Evolutionary conservation across 2,113 vertebrate genomes (phyloP).

Genomic region (Grammomys dolichurus): DNA sequence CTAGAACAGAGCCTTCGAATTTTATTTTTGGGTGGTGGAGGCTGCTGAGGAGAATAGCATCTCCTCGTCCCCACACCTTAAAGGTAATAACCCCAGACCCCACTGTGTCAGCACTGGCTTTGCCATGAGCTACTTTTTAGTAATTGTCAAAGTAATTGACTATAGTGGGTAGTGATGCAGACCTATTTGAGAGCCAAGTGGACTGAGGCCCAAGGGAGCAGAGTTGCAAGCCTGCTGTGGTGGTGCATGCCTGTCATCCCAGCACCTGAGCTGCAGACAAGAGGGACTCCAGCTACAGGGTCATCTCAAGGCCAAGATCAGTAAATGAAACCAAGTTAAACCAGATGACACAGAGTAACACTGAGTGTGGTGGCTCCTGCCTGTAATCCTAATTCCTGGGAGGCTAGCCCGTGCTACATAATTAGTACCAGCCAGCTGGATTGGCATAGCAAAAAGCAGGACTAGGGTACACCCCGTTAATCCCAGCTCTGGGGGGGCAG

Average conservation of each 20-base stretch:
- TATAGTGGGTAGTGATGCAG: neutral
- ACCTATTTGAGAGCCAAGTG: neutral
- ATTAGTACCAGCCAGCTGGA: neutral
- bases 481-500: neutral
- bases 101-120: neutral
- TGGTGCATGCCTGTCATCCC: neutral
- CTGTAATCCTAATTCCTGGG: neutral
- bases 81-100: neutral
- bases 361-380: too few species aligned
- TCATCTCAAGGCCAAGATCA: neutral
- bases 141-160: neutral
- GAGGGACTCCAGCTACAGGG: neutral
- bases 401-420: neutral
- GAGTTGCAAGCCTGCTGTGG: neutral
- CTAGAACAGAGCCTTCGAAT: neutral
- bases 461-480: neutral
- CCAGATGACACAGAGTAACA: neutral
- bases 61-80: neutral
- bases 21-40: neutral
- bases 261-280: neutral
- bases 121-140: neutral
- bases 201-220: slow-evolving; percentile 7
- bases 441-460: neutral
- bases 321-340: neutral
- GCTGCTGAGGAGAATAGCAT: neutral